Percentiles rank a stretch among this genome's conserved stretches.
These are phyloP conservation scores for Poeciliopsis turrubarensis DNA, from an alignment of 2,113 vertebrate species.

Conservation along the genomic window DNA sequence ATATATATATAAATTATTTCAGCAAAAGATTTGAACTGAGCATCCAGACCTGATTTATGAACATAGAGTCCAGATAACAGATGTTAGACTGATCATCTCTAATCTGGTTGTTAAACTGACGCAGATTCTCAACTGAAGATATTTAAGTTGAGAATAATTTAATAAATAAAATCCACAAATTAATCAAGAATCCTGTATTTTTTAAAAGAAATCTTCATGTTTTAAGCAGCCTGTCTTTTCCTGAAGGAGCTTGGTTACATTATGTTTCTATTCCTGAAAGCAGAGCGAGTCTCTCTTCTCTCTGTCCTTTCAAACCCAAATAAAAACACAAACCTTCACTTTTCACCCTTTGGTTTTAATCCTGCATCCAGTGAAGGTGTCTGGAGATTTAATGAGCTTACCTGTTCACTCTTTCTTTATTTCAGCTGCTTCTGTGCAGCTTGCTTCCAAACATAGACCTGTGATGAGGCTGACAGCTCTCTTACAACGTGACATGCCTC, in stretches of 20 bases:
- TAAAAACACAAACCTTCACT: neutral
- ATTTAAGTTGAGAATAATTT: neutral
- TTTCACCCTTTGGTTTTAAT: slow-evolving; percentile 40
- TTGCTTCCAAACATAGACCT: slow-evolving; percentile 56
- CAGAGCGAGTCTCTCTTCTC: slow-evolving; percentile 10
- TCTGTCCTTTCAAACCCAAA: slow-evolving; percentile 1
- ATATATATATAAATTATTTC: too few relatives aligned
- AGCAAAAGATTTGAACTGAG: too few relatives aligned
- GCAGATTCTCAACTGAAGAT: neutral
- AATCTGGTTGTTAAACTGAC: too few relatives aligned
- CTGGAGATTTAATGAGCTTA: slow-evolving; percentile 68
- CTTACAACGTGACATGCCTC: slow-evolving; percentile 23
- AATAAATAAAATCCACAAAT: neutral
- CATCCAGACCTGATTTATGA: too few relatives aligned
- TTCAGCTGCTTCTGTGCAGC: slow-evolving; percentile 40
- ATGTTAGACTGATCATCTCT: too few relatives aligned
- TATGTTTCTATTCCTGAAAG: slow-evolving; percentile 8
- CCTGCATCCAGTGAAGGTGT: slow-evolving; percentile 46
- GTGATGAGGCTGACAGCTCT: slow-evolving; percentile 52
- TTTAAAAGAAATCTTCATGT: slow-evolving; percentile 24
- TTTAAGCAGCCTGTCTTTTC: slow-evolving; percentile 52
- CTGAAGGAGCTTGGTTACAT: neutral
- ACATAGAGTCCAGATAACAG: too few relatives aligned
- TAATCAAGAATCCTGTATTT: slow-evolving; percentile 16
- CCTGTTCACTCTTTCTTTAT: slow-evolving; percentile 64